phyloP scores from a whole-genome alignment of 2,797 vertebrate species.

The Amblyopsis hoosieri region DNA sequence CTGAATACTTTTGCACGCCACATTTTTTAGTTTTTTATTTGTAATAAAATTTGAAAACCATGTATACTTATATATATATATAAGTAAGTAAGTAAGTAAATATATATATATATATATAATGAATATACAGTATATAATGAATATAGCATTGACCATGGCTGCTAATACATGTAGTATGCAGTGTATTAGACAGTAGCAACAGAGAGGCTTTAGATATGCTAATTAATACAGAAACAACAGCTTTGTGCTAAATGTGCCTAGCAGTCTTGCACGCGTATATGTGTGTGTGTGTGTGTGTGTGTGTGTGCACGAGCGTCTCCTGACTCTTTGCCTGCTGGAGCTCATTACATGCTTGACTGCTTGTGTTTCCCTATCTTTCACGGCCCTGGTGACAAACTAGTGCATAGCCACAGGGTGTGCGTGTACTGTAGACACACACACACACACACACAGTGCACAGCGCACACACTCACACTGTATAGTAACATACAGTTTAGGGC shows the following conservation, averaged over 20 bases:
- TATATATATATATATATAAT: neutral
- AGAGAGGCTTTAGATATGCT: conserved; percentile 54
- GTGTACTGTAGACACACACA: conserved; percentile 16
- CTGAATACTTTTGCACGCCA: no score
- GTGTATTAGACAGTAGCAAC: conserved; percentile 38
- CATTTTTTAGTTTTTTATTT: no score
- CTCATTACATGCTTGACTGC: conserved; percentile 64
- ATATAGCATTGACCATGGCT: conserved; percentile 20
- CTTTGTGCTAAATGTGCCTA: conserved; percentile 45
- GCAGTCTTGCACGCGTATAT: conserved; percentile 25
- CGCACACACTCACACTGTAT: conserved; percentile 3
- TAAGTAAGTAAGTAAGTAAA: conserved; percentile 10
- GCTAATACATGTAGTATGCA: conserved; percentile 47
- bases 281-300: conserved; percentile 7
- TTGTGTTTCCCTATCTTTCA: conserved; percentile 34
- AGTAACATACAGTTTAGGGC: conserved; percentile 10
- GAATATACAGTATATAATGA: neutral
- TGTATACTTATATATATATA: neutral
- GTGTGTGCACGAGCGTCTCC: conserved; percentile 27
- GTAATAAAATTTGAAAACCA: no score
- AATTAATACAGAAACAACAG: conserved; percentile 66
- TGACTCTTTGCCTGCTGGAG: conserved; percentile 54
- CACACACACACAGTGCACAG: conserved; percentile 4
- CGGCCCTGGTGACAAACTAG: conserved; percentile 14
- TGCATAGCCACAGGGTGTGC: neutral